These are phyloP conservation scores for Rhinolophus ferrumequinum DNA, from an alignment of 2,113 vertebrate species.

Conservation along the genomic window DNA sequence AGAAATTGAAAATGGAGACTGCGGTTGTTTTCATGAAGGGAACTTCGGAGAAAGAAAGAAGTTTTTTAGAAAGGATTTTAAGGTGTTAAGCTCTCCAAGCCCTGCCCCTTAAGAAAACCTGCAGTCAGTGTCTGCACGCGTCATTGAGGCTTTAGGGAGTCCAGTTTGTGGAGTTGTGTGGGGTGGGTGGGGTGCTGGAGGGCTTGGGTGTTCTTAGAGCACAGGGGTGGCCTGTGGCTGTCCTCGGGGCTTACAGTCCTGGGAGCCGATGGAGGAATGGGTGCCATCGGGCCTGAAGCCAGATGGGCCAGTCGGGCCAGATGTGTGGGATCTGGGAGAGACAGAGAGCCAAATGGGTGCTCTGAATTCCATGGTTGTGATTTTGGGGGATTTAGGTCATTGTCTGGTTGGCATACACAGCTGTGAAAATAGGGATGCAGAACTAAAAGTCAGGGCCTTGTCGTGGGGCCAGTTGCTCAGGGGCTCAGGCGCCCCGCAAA, in stretches of 20 bases:
- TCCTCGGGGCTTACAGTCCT: not conserved
- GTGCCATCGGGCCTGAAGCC: not conserved
- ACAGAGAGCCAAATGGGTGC: not conserved
- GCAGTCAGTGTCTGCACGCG: not conserved
- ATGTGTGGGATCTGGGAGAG: not conserved
- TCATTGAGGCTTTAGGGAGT: not conserved
- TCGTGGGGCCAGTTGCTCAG: not conserved
- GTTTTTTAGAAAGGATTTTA: not conserved
- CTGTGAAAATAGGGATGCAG: not conserved
- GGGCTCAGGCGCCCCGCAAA: not conserved
- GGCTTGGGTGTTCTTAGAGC: not conserved
- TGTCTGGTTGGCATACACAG: not conserved
- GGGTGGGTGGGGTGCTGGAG: not conserved
- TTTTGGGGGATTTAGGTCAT: not conserved
- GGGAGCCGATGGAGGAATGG: not conserved
- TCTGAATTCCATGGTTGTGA: not conserved
- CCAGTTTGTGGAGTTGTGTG: not conserved
- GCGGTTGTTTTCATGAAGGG: not conserved
- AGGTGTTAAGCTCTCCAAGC: not conserved
- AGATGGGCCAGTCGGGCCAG: not conserved
- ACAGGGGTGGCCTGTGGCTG: not conserved
- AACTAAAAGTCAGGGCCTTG: not conserved
- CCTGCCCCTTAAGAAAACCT: not conserved
- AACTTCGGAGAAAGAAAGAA: not conserved
- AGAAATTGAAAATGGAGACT: constrained; percentile 27